These are phyloP conservation scores for Diglossa cyanea DNA, from an alignment of 2,797 vertebrate species.

Conservation along the genomic window DNA sequence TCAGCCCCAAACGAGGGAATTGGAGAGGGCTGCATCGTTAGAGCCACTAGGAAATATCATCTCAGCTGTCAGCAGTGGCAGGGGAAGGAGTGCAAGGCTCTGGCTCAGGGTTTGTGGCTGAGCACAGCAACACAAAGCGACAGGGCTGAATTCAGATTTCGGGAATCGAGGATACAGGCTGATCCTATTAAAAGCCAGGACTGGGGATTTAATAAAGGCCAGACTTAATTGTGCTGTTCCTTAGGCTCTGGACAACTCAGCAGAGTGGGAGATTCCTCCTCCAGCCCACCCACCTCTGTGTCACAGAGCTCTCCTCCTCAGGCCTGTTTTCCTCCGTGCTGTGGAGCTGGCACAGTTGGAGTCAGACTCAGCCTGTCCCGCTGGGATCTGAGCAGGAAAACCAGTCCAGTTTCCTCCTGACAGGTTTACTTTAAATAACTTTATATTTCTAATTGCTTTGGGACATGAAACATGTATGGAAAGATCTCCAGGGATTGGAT, in stretches of 20 bases:
- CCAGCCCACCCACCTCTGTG: background rate
- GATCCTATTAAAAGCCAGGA: background rate
- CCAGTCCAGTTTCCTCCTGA: constrained; percentile 38
- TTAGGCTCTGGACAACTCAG: background rate
- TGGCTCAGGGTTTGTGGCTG: background rate
- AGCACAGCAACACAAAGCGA: background rate
- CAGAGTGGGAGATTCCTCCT: background rate
- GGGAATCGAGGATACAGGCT: background rate
- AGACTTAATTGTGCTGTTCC: background rate
- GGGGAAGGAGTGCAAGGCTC: background rate
- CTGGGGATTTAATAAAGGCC: background rate
- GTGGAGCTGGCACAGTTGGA: background rate
- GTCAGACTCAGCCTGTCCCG: background rate
- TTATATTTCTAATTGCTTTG: constrained; percentile 38
- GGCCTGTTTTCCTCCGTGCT: background rate
- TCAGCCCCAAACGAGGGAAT: background rate
- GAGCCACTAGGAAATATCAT: background rate
- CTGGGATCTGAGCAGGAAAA: constrained; percentile 8
- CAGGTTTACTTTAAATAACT: constrained; percentile 20
- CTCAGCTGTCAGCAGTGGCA: background rate
- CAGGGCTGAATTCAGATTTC: background rate
- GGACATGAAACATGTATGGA: constrained; percentile 25
- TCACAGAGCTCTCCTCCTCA: background rate
- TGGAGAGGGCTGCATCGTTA: background rate
- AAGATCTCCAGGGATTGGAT: constrained; percentile 26